These are phyloP conservation scores for Pitta sordida DNA, from an alignment of 2,113 vertebrate genomes.

Conservation along the genomic window DNA sequence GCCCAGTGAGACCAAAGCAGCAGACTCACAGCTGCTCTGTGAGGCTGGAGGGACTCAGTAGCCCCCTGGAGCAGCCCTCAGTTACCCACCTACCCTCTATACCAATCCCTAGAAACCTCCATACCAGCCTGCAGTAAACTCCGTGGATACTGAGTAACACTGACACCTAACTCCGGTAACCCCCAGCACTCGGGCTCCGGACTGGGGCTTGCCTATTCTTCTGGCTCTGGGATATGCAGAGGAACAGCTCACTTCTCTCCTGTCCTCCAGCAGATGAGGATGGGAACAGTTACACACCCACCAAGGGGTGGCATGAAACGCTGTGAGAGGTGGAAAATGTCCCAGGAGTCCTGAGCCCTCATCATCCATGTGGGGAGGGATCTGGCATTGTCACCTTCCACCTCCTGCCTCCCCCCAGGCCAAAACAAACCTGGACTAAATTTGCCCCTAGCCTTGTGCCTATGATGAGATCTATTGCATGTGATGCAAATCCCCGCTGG, in stretches of 20 bases:
- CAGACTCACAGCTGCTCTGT: neutral
- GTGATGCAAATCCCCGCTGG: neutral
- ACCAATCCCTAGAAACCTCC: neutral
- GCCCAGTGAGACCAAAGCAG: neutral
- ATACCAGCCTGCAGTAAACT: neutral
- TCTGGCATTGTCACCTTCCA: fast-evolving
- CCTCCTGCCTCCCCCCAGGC: neutral
- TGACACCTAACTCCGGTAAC: too few relatives aligned
- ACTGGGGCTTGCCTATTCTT: neutral
- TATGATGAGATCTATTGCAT: fast-evolving
- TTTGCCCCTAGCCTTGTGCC: neutral
- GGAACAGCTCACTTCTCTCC: neutral
- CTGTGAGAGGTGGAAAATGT: neutral
- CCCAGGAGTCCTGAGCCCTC: neutral
- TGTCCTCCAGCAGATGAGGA: neutral
- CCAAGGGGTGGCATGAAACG: fast-evolving
- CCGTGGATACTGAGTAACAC: neutral
- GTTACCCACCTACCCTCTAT: neutral
- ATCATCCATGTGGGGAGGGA: too few relatives aligned
- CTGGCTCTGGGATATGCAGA: fast-evolving
- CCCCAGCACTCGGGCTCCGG: fast-evolving
- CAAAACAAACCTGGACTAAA: neutral
- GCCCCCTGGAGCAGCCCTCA: neutral
- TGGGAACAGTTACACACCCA: neutral
- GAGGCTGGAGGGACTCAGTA: neutral